Base-by-base conservation (phyloP, 2,113 vertebrate species). In the Hippocampus abdominalis region DNA sequence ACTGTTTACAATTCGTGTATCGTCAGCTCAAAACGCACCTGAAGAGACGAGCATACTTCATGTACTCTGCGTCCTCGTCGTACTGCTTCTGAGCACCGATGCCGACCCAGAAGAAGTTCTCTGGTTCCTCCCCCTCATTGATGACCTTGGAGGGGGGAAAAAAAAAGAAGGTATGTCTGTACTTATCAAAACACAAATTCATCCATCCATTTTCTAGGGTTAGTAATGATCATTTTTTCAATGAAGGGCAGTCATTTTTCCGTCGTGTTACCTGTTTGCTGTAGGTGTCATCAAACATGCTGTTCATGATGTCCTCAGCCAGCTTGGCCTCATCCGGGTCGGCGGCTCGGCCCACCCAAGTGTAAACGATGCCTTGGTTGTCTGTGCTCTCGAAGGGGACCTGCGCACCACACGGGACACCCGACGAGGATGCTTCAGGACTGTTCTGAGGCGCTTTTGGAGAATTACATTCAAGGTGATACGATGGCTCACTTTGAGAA, bases 81-180 rank as follows among this genome's bases (percentile, higher is more conserved):
- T 98, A 99, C 2, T 89, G 79, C 76, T 98, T 99, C 91, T 96
- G 95, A 29, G 93, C 93, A 9, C 97, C 97, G 0, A 99, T 96
- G 68, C 97, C 97, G 1, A 98, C 96, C 96, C 97, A 99, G 90
- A 99, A 99, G 89, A 99, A 98, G 88, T 99, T 99, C 84, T 98
- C 96, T 0, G 97, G 97, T 83, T 99, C 97, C 78, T 98, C 96
- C 0, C 97, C 97, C 78, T 98, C 97, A 0, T 96, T 97, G 74
- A 99, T 98, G 9, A 98, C 97, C 97, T 99, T 15, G 46, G 20
- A 18, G 39, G 21, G 65, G 32, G 29, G 0, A 0, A 32, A 32
- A 32, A 32, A 59, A 76, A 32, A 64, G 46, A 46, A 32, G 1
- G 16, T 3, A 70, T n/a, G n/a, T 0, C 4, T 21, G 53, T 4